Conservation (phyloP, 2,888 invertebrate species). For the Blastobasis lacticolella region DNA sequence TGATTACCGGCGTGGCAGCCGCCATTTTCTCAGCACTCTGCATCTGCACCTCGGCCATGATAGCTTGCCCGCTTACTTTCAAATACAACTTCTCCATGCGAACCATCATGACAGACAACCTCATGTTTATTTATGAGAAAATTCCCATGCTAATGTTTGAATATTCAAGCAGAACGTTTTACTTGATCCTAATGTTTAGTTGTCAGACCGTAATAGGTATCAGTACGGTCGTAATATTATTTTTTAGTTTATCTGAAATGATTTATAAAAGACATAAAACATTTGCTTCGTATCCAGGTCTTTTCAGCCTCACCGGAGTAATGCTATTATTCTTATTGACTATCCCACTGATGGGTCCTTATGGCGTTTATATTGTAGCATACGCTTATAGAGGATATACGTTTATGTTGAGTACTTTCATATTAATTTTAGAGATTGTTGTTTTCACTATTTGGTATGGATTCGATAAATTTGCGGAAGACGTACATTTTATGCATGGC, state of each 20-base stretch:
- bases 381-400: slow-evolving; percentile 22
- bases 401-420: slow-evolving; percentile 25
- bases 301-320: slow-evolving; percentile 25
- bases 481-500: slow-evolving; percentile 65
- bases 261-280: slow-evolving; percentile 22
- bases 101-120: slow-evolving; percentile 20
- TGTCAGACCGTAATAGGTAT: slow-evolving; percentile 30
- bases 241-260: slow-evolving; percentile 36
- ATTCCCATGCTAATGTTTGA: slow-evolving; percentile 39
- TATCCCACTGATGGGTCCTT: slow-evolving; percentile 37
- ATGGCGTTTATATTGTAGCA: slow-evolving; percentile 26
- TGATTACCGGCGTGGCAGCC: slow-evolving; percentile 32
- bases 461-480: slow-evolving; percentile 49
- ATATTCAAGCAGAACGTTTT: slow-evolving; percentile 31
- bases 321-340: slow-evolving; percentile 33
- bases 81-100: slow-evolving; percentile 25
- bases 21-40: slow-evolving; percentile 26
- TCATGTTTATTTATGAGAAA: slow-evolving; percentile 43
- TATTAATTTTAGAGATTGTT: slow-evolving; percentile 33
- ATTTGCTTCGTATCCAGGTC: slow-evolving; percentile 35
- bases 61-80: slow-evolving; percentile 49
- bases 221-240: slow-evolving; percentile 27
- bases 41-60: slow-evolving; percentile 35
- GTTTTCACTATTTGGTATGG: slow-evolving; percentile 58
- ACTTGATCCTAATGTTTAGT: slow-evolving; percentile 36